A percentile compares a stretch with the other conserved stretches of the same genome.
phyloP scores from a whole-genome alignment of 2,797 vertebrate species.

The Spinus olivaceus region DNA sequence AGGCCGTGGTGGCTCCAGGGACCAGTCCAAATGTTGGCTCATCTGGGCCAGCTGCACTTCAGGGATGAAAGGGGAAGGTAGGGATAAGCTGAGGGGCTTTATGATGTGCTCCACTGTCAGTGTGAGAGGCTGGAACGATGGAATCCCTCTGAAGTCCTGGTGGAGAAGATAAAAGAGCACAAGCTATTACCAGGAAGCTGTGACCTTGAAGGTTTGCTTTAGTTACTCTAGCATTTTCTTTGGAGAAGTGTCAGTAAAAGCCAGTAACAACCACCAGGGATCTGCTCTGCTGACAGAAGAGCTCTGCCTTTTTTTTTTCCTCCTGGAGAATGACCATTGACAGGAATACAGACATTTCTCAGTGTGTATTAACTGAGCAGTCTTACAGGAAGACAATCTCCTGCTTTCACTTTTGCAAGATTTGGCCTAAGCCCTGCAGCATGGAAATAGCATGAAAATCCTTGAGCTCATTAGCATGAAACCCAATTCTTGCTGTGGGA shows the following conservation, averaged over 20 bases:
- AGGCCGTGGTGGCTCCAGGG: neutral
- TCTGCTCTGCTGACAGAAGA: neutral
- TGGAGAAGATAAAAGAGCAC: neutral
- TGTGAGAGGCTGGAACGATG: constrained; percentile 39
- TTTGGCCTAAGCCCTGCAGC: neutral
- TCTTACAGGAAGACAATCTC: neutral
- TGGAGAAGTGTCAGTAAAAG: neutral
- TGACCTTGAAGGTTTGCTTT: neutral
- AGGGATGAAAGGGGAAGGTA: neutral
- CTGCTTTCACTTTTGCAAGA: neutral
- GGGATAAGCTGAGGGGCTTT: constrained; percentile 33
- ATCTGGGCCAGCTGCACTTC: neutral
- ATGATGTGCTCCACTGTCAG: constrained; percentile 52
- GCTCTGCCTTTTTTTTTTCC: neutral
- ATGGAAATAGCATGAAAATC: neutral
- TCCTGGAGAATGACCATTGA: neutral
- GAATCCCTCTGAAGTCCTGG: constrained; percentile 62
- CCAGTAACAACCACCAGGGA: neutral
- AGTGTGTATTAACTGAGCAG: neutral
- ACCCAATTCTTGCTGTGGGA: neutral
- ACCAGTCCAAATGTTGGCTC: neutral
- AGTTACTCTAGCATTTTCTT: neutral
- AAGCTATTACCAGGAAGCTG: neutral
- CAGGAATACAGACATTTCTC: neutral
- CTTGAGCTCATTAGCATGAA: neutral